A percentile compares a stretch with the other conserved stretches of the same genome.
Evolutionary conservation across 1,140 invertebrate genomes (phyloP).

Genomic region (Anthonomus grandis): DNA sequence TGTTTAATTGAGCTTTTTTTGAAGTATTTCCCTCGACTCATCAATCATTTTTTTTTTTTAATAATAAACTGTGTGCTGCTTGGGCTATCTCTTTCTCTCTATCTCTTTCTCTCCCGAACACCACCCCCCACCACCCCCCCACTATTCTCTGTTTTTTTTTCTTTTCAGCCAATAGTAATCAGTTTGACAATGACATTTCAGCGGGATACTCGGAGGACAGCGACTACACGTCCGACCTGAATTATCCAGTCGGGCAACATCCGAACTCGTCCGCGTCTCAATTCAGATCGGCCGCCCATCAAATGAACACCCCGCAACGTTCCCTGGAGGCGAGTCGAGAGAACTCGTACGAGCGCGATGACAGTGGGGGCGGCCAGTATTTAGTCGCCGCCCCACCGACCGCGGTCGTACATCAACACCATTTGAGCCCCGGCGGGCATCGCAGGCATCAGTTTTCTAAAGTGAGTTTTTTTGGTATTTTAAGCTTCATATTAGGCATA

Average conservation of each 20-base stretch:
- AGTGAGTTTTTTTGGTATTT: too few species aligned
- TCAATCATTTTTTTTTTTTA: too few species aligned
- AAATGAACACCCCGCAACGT: conserved; percentile 73
- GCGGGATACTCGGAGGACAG: conserved; percentile 95
- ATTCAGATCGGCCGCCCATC: conserved; percentile 72
- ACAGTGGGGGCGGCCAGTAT: conserved; percentile 49
- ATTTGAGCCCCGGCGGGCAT: conserved; percentile 42
- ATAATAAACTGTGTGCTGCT: too few species aligned
- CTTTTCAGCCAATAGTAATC: conserved; percentile 49
- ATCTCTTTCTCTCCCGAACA: too few species aligned
- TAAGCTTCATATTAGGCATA: too few species aligned
- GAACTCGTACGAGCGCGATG: conserved; percentile 80
- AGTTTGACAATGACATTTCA: conserved; percentile 56
- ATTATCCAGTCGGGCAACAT: conserved; percentile 87
- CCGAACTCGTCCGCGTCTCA: conserved; percentile 83
- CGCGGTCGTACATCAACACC: conserved; percentile 36
- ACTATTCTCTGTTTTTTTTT: conserved; percentile 35
- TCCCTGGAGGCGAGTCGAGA: conserved; percentile 77
- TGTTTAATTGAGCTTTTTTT: too few species aligned
- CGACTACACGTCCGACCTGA: conserved; percentile 95
- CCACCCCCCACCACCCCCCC: conserved; percentile 17
- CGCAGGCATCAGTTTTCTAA: conserved; percentile 25
- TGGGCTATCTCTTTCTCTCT: too few species aligned
- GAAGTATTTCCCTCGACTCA: too few species aligned
- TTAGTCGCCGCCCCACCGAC: conserved; percentile 30